Conservation (phyloP, 2,113 vertebrate species). For the Megalops atlanticus region DNA sequence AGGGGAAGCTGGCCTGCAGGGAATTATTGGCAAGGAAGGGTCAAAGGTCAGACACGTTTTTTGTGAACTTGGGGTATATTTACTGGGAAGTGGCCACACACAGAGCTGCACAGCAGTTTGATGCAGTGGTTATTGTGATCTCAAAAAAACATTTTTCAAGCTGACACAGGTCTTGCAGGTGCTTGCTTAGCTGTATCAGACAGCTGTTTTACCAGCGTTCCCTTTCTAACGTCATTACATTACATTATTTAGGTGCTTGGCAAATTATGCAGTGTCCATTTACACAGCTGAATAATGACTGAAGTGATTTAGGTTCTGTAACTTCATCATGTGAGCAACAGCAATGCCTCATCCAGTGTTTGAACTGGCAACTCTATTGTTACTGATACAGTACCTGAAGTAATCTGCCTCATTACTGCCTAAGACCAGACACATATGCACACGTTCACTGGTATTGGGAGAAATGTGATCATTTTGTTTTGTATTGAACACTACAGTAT, state of each 20-base stretch:
- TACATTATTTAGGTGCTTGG: background rate
- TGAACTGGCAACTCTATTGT: background rate
- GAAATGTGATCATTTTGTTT: no score
- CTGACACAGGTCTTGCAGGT: background rate
- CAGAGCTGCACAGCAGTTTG: background rate
- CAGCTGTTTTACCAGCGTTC: background rate
- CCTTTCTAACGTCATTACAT: background rate
- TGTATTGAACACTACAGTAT: no score
- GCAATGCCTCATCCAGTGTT: background rate
- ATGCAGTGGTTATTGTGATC: background rate
- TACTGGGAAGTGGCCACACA: background rate
- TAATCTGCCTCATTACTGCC: background rate
- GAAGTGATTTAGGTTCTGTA: background rate
- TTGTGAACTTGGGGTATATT: constrained; percentile 28
- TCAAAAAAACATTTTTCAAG: background rate
- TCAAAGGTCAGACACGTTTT: constrained; percentile 69
- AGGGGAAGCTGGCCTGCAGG: constrained; percentile 69
- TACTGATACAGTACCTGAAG: no score
- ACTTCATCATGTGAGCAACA: background rate
- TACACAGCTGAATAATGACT: background rate
- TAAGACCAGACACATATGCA: background rate
- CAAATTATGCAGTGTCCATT: background rate
- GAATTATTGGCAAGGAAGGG: constrained; percentile 69
- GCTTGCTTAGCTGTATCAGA: background rate
- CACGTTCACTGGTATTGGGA: no score